These are phyloP conservation scores for Gnatocerus cornutus DNA, from an alignment of 2,888 invertebrate genomes.

Conservation along the genomic window DNA sequence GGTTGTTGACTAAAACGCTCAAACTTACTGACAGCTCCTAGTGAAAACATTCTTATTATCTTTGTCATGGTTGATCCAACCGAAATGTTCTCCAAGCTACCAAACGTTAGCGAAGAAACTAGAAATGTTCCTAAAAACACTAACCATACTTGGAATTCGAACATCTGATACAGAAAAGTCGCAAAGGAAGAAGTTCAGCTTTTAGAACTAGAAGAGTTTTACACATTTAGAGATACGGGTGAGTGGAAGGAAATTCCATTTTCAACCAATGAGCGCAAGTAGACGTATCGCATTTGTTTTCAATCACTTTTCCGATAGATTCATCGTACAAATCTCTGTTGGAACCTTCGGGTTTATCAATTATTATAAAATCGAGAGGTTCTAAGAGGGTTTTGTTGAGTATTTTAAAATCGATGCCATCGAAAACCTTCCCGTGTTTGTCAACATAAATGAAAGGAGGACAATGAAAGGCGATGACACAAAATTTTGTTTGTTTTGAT, in stretches of 20 bases:
- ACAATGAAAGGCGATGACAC: neutral
- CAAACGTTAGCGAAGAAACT: neutral
- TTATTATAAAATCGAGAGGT: slow-evolving; percentile 49
- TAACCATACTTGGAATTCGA: neutral
- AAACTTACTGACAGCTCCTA: neutral
- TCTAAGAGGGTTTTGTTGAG: slow-evolving; percentile 47
- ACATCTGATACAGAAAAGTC: slow-evolving; percentile 57
- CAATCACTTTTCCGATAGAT: neutral
- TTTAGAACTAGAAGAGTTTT: slow-evolving; percentile 61
- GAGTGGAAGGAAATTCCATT: neutral
- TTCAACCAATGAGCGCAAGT: slow-evolving; percentile 58
- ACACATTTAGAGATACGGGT: slow-evolving; percentile 51
- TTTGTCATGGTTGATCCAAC: too few relatives aligned
- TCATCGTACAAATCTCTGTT: slow-evolving; percentile 52
- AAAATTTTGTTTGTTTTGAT: too few relatives aligned
- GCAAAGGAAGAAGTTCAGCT: slow-evolving; percentile 49
- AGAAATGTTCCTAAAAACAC: neutral
- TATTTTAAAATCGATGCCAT: neutral
- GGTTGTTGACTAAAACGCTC: neutral
- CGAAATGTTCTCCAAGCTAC: too few relatives aligned
- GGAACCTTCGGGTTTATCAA: slow-evolving; percentile 3
- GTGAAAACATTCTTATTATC: neutral
- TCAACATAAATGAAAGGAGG: neutral
- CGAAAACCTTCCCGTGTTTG: neutral
- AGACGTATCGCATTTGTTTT: slow-evolving; percentile 54